Conservation (phyloP, 2,797 vertebrate species). For the Melanotaenia boesemani region DNA sequence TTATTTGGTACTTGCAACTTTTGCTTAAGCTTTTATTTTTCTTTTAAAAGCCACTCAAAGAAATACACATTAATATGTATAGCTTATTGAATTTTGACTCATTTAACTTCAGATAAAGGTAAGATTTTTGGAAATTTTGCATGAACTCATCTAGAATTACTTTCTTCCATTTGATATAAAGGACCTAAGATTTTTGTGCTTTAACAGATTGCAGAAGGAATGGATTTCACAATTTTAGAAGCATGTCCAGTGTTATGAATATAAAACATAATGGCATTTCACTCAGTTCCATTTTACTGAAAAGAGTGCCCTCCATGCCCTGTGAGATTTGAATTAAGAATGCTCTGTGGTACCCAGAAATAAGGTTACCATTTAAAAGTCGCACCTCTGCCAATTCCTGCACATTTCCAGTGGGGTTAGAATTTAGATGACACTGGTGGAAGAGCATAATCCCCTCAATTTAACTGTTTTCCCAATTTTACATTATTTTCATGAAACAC, state of each 20-base stretch:
- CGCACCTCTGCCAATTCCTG: conserved; percentile 54
- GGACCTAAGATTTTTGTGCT: neutral
- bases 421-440: conserved; percentile 69
- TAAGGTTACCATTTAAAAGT: conserved; percentile 69
- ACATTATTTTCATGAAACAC: conserved; percentile 67
- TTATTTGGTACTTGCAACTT: no score
- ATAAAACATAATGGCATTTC: neutral
- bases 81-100: neutral
- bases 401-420: conserved; percentile 55
- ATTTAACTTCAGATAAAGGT: no score
- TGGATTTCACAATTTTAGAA: neutral
- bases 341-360: conserved; percentile 47
- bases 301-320: conserved; percentile 44
- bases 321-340: conserved; percentile 50
- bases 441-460: conserved; percentile 66
- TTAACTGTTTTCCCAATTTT: conserved; percentile 72
- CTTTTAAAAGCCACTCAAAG: no score
- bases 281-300: conserved; percentile 25
- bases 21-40: no score
- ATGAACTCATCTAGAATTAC: neutral
- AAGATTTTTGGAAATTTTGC: neutral
- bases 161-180: neutral
- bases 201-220: neutral
- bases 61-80: no score
- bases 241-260: neutral